Evolutionary conservation across 2,888 invertebrate species (phyloP), one percentile per base, ranked within the genome.

Genomic region (Autographa gamma): DNA sequence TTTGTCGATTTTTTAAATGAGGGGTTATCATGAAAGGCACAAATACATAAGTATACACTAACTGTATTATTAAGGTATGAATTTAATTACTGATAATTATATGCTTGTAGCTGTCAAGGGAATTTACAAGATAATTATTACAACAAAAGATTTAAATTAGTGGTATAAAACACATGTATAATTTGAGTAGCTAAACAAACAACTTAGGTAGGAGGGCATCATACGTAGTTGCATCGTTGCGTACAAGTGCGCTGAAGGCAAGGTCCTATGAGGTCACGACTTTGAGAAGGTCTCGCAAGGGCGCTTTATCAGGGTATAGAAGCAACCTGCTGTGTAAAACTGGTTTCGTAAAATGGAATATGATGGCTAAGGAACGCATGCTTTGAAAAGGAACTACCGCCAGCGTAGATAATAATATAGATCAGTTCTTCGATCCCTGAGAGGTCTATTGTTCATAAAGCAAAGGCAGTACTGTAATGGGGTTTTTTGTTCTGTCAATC

Each of bases 201-300:
- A 13, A 19, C 18, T 19, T 8, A 3, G 3, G 19, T 25, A 19
- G 13, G 54, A 25, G 32, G 32, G 60, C 62, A 65, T 52, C 56
- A 68, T 59, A 60, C 62, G 43, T 65, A 60, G 66, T 66, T 66
- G 63, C 66, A 72, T 71, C 70, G 69, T 71, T 82, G 81, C 79
- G 83, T 85, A 75, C 81, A 83, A 80, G 77, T 82, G 81, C 79
- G 90, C 92, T 88, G 79, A 82, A 90, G 93, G 93, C 94, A 90
- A 92, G 92, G 93, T 90, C 89, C 90, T 86, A 82, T 84, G 90
- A 91, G 94, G 93, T 94, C 94, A 94, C 93, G 93, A 93, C 93
- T 93, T 92, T 91, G 91, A 90, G 91, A 93, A 92, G 92, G 91
- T 91, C 91, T 90, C 85, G 87, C 93, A 93, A 92, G 92, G 91